Evolutionary conservation across 2,113 vertebrate species (phyloP).

Genomic region (Aptenodytes patagonicus): DNA sequence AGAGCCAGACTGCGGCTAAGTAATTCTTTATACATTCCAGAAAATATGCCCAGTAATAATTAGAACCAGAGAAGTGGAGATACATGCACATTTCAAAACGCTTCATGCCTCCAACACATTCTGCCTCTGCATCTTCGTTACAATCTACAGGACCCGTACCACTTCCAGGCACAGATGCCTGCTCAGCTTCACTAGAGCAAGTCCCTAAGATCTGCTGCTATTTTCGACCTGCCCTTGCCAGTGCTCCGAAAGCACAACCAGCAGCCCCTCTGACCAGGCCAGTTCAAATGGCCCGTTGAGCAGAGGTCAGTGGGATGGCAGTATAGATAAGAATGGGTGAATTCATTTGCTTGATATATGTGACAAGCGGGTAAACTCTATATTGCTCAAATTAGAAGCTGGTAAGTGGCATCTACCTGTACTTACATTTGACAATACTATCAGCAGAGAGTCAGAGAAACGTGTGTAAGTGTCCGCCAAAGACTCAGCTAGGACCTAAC

Average conservation of each 20-base stretch:
- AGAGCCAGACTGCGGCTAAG: neutral
- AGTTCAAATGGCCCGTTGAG: neutral
- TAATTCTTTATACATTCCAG: neutral
- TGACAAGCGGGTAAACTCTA: neutral
- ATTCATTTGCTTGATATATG: neutral
- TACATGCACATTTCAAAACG: accelerated
- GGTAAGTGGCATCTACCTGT: neutral
- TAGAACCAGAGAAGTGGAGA: neutral
- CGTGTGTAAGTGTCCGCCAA: accelerated
- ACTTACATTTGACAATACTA: accelerated
- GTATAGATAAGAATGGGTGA: accelerated
- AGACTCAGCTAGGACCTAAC: neutral
- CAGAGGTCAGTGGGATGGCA: neutral
- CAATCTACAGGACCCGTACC: accelerated
- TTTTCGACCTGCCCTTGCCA: neutral
- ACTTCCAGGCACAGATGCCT: neutral
- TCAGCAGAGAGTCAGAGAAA: neutral
- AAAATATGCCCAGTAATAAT: neutral
- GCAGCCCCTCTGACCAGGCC: neutral
- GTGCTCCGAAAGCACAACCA: neutral
- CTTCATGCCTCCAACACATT: neutral
- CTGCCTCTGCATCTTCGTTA: neutral
- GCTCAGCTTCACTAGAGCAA: neutral
- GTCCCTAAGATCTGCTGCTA: neutral
- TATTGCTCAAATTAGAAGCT: neutral